Evolutionary conservation across 2,113 vertebrate genomes (phyloP).

Genomic region (Panthera tigris): DNA sequence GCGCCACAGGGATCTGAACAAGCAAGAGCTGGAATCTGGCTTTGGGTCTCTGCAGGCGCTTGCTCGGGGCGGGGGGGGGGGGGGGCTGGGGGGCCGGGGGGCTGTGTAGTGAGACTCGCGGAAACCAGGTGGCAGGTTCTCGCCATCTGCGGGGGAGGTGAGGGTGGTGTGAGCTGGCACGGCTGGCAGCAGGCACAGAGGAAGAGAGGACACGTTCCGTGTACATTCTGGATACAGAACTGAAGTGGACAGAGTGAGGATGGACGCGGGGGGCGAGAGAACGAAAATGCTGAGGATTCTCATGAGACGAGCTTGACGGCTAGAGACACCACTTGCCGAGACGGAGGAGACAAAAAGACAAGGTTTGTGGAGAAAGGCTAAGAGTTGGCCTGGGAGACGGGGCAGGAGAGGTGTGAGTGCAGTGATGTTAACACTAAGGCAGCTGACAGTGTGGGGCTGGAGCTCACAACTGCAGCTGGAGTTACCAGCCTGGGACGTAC

Average conservation of each 20-base stretch:
- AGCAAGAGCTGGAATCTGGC: neutral
- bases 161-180: neutral
- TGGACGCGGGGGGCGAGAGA: neutral
- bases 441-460: neutral
- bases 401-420: neutral
- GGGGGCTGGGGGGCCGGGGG: neutral
- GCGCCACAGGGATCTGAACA: neutral
- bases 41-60: neutral
- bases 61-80: neutral
- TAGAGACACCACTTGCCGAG: neutral
- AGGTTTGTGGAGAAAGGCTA: neutral
- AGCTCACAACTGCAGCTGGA: neutral
- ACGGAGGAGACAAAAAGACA: neutral
- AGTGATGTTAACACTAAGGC: neutral
- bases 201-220: neutral
- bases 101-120: neutral
- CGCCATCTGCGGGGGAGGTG: neutral
- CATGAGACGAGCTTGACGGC: neutral
- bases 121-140: neutral
- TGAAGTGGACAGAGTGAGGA: neutral
- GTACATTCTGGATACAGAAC: neutral
- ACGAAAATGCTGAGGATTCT: neutral
- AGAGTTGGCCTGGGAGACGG: neutral
- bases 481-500: neutral
- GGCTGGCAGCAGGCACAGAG: neutral